Conservation (phyloP, 2,888 invertebrate species). For the Pachydiplax longipennis region DNA sequence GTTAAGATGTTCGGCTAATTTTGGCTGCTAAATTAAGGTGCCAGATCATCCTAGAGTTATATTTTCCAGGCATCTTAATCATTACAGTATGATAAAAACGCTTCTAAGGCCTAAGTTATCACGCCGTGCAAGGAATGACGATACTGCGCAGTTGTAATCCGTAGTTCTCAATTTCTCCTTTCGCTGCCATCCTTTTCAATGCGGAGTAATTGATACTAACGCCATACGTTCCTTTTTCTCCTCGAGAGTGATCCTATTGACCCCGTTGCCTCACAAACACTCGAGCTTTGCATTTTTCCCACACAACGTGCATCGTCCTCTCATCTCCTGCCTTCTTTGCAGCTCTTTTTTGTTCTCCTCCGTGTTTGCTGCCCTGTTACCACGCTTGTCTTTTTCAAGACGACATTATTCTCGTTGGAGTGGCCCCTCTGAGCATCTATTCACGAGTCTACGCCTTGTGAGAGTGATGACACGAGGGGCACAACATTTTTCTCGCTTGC, state of each 20-base stretch:
- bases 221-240: not conserved
- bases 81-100: no score
- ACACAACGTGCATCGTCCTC: not conserved
- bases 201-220: not conserved
- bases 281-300: not conserved
- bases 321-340: not conserved
- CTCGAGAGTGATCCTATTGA: not conserved
- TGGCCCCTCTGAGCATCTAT: not conserved
- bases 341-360: not conserved
- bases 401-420: not conserved
- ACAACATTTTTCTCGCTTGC: not conserved
- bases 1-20: no score
- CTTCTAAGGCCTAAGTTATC: no score
- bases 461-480: not conserved
- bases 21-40: no score
- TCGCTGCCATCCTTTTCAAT: not conserved
- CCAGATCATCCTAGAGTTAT: no score
- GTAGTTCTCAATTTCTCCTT: not conserved
- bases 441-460: not conserved
- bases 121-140: no score
- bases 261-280: not conserved
- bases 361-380: not conserved
- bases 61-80: no score
- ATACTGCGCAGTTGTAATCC: not conserved
- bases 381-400: not conserved